These are phyloP conservation scores for Hyperoodon ampullatus DNA, from an alignment of 2,113 vertebrate species.

Conservation along the genomic window DNA sequence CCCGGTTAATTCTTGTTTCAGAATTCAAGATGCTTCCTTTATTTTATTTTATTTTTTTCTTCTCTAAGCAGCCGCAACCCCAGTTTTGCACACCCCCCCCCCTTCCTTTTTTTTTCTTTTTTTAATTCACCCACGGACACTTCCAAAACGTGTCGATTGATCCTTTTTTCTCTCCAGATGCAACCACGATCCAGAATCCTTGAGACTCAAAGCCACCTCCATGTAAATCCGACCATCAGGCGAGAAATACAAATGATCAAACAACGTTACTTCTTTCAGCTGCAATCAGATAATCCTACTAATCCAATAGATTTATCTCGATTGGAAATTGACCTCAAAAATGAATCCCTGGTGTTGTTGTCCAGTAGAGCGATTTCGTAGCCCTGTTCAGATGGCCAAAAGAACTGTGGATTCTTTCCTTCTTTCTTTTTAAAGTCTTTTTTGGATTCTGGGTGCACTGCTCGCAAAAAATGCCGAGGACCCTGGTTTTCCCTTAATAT, in stretches of 20 bases:
- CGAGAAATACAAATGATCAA: constrained; percentile 85
- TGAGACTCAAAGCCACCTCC: constrained; percentile 82
- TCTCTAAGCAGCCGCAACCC: constrained; percentile 70
- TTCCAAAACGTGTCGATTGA: constrained; percentile 82
- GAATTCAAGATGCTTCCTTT: constrained; percentile 52
- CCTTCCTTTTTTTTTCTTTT: background rate
- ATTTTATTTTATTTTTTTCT: constrained; percentile 37
- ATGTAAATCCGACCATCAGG: constrained; percentile 88
- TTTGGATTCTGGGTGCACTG: constrained; percentile 89
- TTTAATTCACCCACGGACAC: constrained; percentile 80
- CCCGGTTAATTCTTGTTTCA: constrained; percentile 50
- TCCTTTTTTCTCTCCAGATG: constrained; percentile 78
- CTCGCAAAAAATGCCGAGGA: constrained; percentile 89
- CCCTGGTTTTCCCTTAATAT: constrained; percentile 86
- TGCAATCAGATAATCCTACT: constrained; percentile 88
- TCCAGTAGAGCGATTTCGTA: constrained; percentile 81
- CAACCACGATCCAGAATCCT: constrained; percentile 77
- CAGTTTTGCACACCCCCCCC: background rate
- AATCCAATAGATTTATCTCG: constrained; percentile 90
- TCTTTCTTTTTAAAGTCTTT: constrained; percentile 74
- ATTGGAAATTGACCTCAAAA: constrained; percentile 86
- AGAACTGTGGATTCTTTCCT: constrained; percentile 74
- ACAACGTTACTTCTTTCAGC: constrained; percentile 86
- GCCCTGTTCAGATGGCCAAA: constrained; percentile 72
- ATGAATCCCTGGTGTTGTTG: constrained; percentile 83